Evolutionary conservation across 2,113 vertebrate species (phyloP).

Genomic region (Syngnathoides biaculeatus): DNA sequence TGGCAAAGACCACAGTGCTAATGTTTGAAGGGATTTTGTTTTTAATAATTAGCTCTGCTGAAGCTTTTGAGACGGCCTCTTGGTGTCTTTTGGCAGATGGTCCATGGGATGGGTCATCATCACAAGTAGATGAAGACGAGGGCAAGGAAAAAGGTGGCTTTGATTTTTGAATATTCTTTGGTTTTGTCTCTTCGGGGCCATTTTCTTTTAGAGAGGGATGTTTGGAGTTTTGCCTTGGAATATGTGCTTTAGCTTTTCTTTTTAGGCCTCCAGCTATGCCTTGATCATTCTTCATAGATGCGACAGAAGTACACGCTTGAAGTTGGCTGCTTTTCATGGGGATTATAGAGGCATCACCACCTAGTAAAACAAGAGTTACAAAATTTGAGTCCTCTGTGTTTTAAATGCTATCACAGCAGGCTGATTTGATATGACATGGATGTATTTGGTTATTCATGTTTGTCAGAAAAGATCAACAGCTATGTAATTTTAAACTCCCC

Average conservation of each 20-base stretch:
- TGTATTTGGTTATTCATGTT: neutral
- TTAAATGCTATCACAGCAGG: neutral
- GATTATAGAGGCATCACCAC: constrained; percentile 94
- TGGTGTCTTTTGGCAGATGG: neutral
- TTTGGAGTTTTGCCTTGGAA: constrained; percentile 7
- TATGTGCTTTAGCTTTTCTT: constrained; percentile 25
- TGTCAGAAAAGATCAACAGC: too few relatives aligned
- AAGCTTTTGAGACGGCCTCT: neutral
- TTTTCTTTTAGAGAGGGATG: constrained; percentile 30
- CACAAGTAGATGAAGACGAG: neutral
- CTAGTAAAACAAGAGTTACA: constrained; percentile 55
- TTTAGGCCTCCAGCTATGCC: constrained; percentile 11
- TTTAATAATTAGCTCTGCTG: neutral
- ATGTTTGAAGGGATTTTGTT: neutral
- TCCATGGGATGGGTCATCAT: constrained; percentile 7
- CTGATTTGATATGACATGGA: neutral
- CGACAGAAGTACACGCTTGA: constrained; percentile 64
- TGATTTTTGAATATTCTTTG: neutral
- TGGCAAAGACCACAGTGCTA: neutral
- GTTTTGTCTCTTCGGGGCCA: neutral
- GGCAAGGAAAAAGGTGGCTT: neutral
- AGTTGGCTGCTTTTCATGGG: constrained; percentile 72
- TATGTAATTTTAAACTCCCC: too few relatives aligned
- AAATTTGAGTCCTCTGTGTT: neutral
- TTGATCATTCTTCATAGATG: neutral